phyloP scores from a whole-genome alignment of 2,113 vertebrate genomes.

The Sigmodon hispidus region DNA sequence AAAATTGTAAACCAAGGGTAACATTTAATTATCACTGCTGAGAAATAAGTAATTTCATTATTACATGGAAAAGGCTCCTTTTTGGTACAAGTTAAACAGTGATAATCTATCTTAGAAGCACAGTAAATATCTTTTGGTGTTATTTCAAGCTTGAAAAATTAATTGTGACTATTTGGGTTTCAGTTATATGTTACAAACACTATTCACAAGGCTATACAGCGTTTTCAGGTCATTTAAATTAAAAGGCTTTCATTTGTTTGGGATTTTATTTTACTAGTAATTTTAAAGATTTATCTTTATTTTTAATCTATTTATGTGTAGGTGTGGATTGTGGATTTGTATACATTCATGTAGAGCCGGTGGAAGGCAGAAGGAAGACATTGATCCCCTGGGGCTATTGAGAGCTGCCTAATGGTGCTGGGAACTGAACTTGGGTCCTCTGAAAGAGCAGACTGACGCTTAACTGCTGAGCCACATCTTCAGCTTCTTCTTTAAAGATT shows the following conservation, averaged over 20 bases:
- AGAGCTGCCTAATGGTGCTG: neutral
- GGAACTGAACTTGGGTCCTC: neutral
- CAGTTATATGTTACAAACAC: neutral
- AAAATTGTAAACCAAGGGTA: constrained; percentile 46
- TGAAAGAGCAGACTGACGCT: neutral
- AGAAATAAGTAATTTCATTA: constrained; percentile 53
- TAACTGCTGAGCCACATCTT: neutral
- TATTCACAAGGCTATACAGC: neutral
- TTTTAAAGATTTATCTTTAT: neutral
- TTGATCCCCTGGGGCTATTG: neutral
- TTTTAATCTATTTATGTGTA: neutral
- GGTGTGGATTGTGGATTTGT: neutral
- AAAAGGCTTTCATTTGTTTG: neutral
- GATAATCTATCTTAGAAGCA: neutral
- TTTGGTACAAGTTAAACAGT: constrained; percentile 53
- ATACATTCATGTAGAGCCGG: neutral
- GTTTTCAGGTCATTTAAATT: constrained; percentile 1
- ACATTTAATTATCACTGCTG: constrained; percentile 28
- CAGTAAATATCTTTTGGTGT: neutral
- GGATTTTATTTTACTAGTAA: neutral
- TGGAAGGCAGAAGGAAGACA: neutral
- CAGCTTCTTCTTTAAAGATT: neutral
- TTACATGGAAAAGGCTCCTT: constrained; percentile 51
- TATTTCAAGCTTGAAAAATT: constrained; percentile 13
- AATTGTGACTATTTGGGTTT: constrained; percentile 10